Base-by-base conservation (phyloP, 2,113 vertebrate species). In the Colaptes auratus region DNA sequence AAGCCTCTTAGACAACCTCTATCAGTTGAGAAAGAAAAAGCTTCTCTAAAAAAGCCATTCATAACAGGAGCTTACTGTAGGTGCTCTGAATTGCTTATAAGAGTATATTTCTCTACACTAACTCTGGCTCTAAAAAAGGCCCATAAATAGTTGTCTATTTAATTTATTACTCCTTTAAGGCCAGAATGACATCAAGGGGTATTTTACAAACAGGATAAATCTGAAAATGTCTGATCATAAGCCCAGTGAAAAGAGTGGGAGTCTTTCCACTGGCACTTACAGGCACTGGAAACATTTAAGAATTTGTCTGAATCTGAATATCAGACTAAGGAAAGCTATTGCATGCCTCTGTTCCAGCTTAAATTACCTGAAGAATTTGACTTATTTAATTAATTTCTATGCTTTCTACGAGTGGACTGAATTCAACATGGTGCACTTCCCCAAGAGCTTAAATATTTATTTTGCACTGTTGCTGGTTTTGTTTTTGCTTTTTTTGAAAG, bases 201-300 rank as follows among this genome's bases (percentile, higher is more conserved):
- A 71, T 75, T 93, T 79, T 56, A 64, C 11, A 75, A 89, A 88
- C 14, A 83, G n/a, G 90, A 78, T 48, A 89, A 83, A 83, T 64
- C 42, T 78, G 50, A 65, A 93, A 89, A 79, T 8, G 5, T 76
- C 67, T 78, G 58, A 61, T 79, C 14, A 0, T 8, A 79, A 79
- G 36, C 80, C 39, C 53, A 72, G 61, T 71, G 50, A 91, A 87
- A 35, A 85, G 36, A 91, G 77, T 36, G 35, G 65, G 39, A 71
- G 30, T 64, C 63, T 55, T 95, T 87, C 58, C 48, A 50, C 39
- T 73, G 55, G 59, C 36, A 91, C 18, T 20, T 70, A 46, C 23
- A 72, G n/a, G 25, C 55, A 53, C 4, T 44, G 14, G 42, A 72
- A 95, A 79, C 24, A 70, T 55, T 89, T 53, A 44, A 88, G 93